Evolutionary conservation across 2,113 vertebrate genomes (phyloP), one percentile per base, ranked within the genome.

Genomic region (Ginglymostoma cirratum): DNA sequence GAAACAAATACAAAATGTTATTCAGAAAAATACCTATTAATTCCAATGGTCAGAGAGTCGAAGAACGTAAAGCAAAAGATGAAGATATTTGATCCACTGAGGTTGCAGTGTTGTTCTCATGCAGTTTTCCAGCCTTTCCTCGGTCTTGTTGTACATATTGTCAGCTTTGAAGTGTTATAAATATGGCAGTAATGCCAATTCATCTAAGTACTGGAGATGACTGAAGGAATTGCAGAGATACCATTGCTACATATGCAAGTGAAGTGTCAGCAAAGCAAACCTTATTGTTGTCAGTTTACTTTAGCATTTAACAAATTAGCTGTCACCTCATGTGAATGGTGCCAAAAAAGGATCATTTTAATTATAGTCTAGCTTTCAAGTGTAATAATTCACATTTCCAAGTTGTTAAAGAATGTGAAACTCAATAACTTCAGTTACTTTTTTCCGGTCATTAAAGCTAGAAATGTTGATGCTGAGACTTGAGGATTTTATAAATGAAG

Each of bases 331-430:
- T 61, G 14, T 61, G 27, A 90, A 55, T 27, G 14, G 52, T 65
- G 52, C 87, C 87, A 90, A 90, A 90, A 90, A 52, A 90, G 55
- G 87, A 90, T 90, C 24, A 90, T 61, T 90, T 90, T 90, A 61
- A 61, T 90, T 65, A 90, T 61, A 61, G 87, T 61, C 87, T 90
- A 5, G 87, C 87, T 90, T 90, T 55, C 87, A 90, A 90, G 87
- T 17, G 30, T 30, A 90, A 90, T 61, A 90, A 61, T 90, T 90
- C 87, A 90, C 27, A 55, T 30, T 61, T 61, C 48, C 27, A 30
- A 90, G 87, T 90, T 90, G 30, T 90, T 90, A n/a, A 14, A 90
- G 55, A 61, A 90, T 30, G 86, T 61, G 61, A 61, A 90, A 65
- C 52, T 55, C 48, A 61, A 61, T 90, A 90, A 90, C 30, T 23